phyloP scores from a whole-genome alignment of 2,888 invertebrate genomes.

The Arenicola marina region DNA sequence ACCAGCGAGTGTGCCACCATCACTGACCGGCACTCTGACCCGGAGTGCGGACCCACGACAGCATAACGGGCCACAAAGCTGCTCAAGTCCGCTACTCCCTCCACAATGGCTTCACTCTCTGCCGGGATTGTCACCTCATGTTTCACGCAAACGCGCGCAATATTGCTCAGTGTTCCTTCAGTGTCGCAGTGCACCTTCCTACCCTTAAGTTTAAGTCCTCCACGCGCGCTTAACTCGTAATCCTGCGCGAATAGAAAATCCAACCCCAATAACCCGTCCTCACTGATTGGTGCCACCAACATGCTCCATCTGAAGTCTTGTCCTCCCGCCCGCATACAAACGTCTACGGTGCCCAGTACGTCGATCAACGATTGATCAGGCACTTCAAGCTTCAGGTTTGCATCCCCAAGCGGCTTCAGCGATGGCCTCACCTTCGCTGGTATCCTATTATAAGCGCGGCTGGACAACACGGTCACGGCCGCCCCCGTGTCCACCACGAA shows the following conservation, averaged over 20 bases:
- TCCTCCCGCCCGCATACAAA: constrained; percentile 5
- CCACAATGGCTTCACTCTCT: constrained; percentile 6
- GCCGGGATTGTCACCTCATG: constrained; percentile 9
- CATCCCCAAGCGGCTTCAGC: neutral
- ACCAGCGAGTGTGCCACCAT: neutral
- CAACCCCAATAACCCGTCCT: constrained; percentile 23
- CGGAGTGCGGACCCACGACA: neutral
- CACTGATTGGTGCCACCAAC: constrained; percentile 16
- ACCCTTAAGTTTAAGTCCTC: constrained; percentile 2
- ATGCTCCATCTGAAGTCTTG: constrained; percentile 23
- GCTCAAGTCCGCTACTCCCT: neutral
- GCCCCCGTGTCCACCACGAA: constrained; percentile 23
- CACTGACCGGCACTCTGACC: neutral
- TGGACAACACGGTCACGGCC: constrained; percentile 14
- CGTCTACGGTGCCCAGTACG: neutral
- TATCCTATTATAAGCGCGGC: constrained; percentile 7
- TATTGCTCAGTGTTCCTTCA: too few species aligned
- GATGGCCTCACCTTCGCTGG: neutral
- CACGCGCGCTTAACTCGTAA: neutral
- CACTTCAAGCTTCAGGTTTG: neutral
- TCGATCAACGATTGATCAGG: constrained; percentile 5
- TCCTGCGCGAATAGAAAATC: constrained; percentile 15
- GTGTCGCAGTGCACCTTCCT: too few species aligned
- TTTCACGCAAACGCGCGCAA: too few species aligned
- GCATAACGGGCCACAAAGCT: neutral